Evolutionary conservation across 2,888 invertebrate genomes (phyloP), one percentile per base, ranked within the genome.

Genomic region (Silvanus unidentatus): DNA sequence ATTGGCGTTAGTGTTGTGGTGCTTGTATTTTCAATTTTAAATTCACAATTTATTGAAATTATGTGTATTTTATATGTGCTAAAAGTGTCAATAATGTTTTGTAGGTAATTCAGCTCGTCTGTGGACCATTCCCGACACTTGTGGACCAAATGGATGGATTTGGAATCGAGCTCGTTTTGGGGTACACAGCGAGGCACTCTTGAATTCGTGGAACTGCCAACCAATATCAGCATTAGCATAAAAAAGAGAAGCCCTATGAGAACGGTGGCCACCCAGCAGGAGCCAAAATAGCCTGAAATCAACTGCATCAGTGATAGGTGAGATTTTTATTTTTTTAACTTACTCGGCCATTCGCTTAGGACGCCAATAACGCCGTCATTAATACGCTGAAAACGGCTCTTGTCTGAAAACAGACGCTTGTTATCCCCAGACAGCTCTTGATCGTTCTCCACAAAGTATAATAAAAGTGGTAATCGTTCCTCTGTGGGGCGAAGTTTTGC

Each of bases 311-410:
- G 29, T 36, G 36, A 32, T 5, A 32, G n/a, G 5, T 12, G 32
- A 8, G 32, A n/a, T n/a, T n/a, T n/a, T n/a, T n/a, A n/a, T n/a
- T n/a, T n/a, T n/a, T n/a, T n/a, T n/a, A 32, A 43, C 60, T 61
- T 63, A 73, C 73, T 68, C 55, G 73, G 71, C 67, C 71, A 73
- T 53, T 68, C 63, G 10, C 68, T 70, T 38, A 73, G 65, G 44
- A 73, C 65, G 6, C 65, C 58, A 1, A 67, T 62, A 13, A 71
- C 72, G 15, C 72, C 72, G 13, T 64, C 54, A 3, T 66, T 60
- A 36, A 72, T 68, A 2, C 64, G 64, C 44, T 60, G 60, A 32
- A 66, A 65, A 48, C 69, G 53, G 34, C 64, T 62, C 42, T 64
- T 65, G 35, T 66, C 66, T 38, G 64, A 59, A 44, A 63, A 61